Conservation (phyloP, 2,888 invertebrate species). For the Creontiades dilutus region DNA sequence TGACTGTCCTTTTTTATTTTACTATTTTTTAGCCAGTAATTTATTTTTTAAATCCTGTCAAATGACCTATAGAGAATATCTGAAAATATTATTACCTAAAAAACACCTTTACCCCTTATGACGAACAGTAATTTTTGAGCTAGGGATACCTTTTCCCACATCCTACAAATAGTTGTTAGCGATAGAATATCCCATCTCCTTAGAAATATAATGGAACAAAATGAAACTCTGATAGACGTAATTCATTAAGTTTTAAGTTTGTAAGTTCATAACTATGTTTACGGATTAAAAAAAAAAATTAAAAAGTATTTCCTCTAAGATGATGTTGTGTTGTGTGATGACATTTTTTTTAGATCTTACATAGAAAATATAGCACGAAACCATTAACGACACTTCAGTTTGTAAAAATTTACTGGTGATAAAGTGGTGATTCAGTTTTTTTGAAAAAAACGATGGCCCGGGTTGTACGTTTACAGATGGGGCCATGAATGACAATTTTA, state of each 20-base stretch:
- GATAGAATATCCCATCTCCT: not conserved
- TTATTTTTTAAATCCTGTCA: conserved; percentile 6
- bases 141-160: not conserved
- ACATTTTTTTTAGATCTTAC: conserved; percentile 27
- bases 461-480: not conserved
- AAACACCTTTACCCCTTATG: not conserved
- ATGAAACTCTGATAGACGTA: conserved; percentile 30
- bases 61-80: not conserved
- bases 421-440: not conserved
- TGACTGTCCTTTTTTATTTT: conserved; percentile 18
- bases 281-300: conserved; percentile 35
- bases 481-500: not conserved
- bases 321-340: conserved; percentile 31
- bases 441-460: not conserved
- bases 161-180: not conserved
- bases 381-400: conserved; percentile 18
- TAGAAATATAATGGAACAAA: not conserved
- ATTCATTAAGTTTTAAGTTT: conserved; percentile 54
- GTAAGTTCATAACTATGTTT: conserved; percentile 33
- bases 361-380: not conserved
- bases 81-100: not conserved
- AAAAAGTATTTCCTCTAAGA: conserved; percentile 30
- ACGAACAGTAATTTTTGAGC: conserved; percentile 9
- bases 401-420: not conserved
- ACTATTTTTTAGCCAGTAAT: conserved; percentile 22